A percentile compares a stretch with the other conserved stretches of the same genome.
Evolutionary conservation across 2,797 vertebrate genomes (phyloP).

Genomic region (Dryobates pubescens): DNA sequence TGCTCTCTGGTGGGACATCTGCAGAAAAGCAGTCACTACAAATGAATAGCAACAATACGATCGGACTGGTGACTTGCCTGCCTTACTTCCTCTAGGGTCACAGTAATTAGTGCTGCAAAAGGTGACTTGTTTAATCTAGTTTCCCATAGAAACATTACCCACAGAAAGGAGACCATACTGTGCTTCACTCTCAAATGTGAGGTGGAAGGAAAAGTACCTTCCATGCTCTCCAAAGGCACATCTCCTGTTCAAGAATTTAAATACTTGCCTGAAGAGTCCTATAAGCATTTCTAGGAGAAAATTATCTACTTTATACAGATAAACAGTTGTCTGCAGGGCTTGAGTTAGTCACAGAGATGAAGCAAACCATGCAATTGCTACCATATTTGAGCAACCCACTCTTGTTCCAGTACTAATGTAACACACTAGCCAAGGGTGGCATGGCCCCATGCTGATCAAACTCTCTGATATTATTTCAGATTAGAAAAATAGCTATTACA

Average conservation of each 20-base stretch:
- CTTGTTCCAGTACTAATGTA: background rate
- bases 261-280: background rate
- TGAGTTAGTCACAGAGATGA: background rate
- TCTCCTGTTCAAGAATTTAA: background rate
- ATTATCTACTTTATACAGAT: background rate
- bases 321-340: background rate
- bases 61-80: background rate
- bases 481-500: background rate
- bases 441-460: background rate
- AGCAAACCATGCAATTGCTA: background rate
- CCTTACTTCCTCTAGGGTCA: background rate
- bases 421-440: background rate
- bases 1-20: conserved; percentile 44
- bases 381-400: background rate
- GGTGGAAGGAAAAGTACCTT: background rate
- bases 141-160: background rate
- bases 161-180: background rate
- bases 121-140: background rate
- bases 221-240: fast-evolving
- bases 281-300: background rate
- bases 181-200: background rate
- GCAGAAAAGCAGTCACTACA: conserved; percentile 9
- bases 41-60: background rate
- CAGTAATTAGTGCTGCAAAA: background rate
- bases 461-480: background rate